Conservation (phyloP, 2,888 invertebrate species). For the Anodontia alba region DNA sequence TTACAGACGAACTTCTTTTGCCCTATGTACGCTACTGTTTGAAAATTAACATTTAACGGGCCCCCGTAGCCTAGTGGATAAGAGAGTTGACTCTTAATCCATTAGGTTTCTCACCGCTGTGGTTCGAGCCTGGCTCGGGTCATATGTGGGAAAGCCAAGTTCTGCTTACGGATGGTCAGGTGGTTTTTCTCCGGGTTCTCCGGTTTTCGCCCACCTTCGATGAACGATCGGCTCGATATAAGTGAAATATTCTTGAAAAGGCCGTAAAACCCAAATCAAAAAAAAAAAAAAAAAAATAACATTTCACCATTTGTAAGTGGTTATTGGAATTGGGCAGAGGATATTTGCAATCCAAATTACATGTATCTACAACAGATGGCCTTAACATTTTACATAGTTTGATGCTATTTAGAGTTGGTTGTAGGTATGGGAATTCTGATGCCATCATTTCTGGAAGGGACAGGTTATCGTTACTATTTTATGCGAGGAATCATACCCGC, state of each 20-base stretch:
- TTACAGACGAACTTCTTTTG: constrained; percentile 28
- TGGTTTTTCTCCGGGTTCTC: no score
- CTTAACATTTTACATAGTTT: constrained; percentile 33
- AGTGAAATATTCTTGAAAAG: no score
- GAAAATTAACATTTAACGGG: no score
- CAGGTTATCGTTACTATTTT: constrained; percentile 23
- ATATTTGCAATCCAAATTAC: constrained; percentile 38
- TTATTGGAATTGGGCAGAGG: constrained; percentile 32
- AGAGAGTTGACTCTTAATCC: no score
- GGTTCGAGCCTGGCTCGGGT: no score
- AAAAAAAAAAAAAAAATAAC: background rate
- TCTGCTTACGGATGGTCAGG: no score
- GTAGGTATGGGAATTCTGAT: constrained; percentile 27
- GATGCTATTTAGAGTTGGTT: constrained; percentile 43
- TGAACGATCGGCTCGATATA: no score
- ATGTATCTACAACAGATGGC: constrained; percentile 35
- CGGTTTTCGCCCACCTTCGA: no score
- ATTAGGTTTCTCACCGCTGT: no score
- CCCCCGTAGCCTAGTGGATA: no score
- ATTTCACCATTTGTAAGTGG: constrained; percentile 17
- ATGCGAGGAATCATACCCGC: constrained; percentile 27
- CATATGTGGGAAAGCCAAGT: no score
- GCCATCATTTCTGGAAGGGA: constrained; percentile 38
- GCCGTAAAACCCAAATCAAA: no score
- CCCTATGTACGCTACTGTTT: constrained; percentile 24